Evolutionary conservation across 2,113 vertebrate genomes (phyloP).

Genomic region (Perca fluviatilis): DNA sequence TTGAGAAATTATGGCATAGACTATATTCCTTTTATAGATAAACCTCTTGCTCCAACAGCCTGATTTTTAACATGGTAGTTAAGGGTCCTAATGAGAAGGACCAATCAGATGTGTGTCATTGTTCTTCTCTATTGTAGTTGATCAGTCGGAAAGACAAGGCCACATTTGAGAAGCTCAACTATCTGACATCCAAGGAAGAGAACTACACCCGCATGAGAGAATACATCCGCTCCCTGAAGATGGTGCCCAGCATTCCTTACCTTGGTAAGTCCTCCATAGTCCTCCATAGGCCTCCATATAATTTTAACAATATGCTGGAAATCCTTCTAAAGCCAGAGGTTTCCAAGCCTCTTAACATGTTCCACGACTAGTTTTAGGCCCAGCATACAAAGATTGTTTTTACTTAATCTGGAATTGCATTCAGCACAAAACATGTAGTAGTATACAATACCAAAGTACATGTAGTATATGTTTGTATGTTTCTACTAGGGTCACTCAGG

Average conservation of each 20-base stretch:
- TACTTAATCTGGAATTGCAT: background rate
- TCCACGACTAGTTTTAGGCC: background rate
- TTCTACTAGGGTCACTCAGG: too few species aligned
- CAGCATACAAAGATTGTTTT: background rate
- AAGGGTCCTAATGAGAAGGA: background rate
- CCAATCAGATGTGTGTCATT: background rate
- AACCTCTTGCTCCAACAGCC: background rate
- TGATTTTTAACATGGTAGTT: background rate
- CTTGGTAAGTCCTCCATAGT: conserved; percentile 85
- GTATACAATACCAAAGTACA: too few species aligned
- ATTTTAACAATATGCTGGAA: background rate
- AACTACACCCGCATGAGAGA: conserved; percentile 95
- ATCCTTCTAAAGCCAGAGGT: background rate
- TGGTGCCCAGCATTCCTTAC: conserved; percentile 95
- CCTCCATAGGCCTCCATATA: background rate
- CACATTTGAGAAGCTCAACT: conserved; percentile 95
- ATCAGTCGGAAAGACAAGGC: conserved; percentile 95
- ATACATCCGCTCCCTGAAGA: conserved; percentile 93
- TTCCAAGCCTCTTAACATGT: background rate
- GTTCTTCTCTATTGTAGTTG: conserved; percentile 81
- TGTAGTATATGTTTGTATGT: background rate
- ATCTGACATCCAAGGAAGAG: conserved; percentile 94
- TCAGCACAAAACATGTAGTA: too few species aligned
- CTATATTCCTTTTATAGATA: background rate
- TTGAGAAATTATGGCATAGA: background rate